Evolutionary conservation across 37 sponge, comb jelly and placozoan species (phyloP), one percentile per base, ranked within the genome.

Genomic region (Geodia barretti): DNA sequence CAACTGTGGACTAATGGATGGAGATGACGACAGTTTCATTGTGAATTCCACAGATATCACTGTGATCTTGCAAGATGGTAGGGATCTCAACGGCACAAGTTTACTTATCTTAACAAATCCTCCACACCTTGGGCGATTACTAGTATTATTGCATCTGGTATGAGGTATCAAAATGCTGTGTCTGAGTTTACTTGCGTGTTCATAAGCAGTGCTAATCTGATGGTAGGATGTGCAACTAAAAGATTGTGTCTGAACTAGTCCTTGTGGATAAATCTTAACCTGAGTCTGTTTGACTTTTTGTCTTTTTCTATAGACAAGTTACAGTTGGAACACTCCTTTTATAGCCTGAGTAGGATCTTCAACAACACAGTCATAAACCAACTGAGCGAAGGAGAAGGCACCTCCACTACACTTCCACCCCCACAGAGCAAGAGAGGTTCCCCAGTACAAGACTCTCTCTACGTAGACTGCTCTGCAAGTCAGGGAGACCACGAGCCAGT

Each of bases 311-410:
- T 58, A 72, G 72, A 72, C 1, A 33, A 7, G 1, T 1, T 72
- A 3, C 30, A 36, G 8, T 1, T 72, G 72, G 36, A 72, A 37
- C 35, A 72, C 42, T 17, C 42, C 2, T 31, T 7, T 39, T 1
- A 39, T 17, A 26, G 20, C 20, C n/a, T 23, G 14, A n/a, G n/a
- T n/a, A 72, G 35, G 40, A 40, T 72, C 38, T 72, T 41, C 42
- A 72, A 40, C 72, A 72, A 72, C 25, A 72, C 72, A 72, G 72
- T 72, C 72, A 72, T 72, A 7, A 72, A 72, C 38, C 36, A 32
- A 3, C 39, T 36, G 17, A 14, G 17, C 19, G 72, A 8, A 72
- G 40, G 8, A 47, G 14, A 14, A 17, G 7, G 7, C 54, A 47
- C 54, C 7, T 47, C 54, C 7, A 7, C 54, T 47, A 47, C 54